phyloP scores from a whole-genome alignment of 1,140 invertebrate genomes.

The Drusus annulatus region DNA sequence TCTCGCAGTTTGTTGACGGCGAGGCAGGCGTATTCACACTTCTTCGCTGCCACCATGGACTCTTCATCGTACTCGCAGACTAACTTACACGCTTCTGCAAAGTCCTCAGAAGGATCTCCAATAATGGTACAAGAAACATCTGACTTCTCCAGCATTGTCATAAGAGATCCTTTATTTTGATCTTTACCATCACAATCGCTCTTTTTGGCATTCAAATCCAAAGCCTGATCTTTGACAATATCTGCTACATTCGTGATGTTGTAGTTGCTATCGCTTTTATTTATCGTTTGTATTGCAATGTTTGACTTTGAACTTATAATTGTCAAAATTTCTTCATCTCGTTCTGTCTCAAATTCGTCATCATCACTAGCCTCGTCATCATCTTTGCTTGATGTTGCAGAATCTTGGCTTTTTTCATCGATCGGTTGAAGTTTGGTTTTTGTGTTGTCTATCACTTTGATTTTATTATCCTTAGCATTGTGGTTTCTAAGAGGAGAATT shows the following conservation, averaged over 20 bases:
- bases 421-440: neutral
- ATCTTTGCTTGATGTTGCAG: too few species aligned
- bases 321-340: neutral
- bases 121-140: slow-evolving; percentile 23
- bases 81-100: slow-evolving; percentile 29
- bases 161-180: neutral
- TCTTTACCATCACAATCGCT: neutral
- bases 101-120: slow-evolving; percentile 32
- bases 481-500: too few species aligned
- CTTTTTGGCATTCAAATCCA: neutral
- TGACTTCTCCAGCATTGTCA: slow-evolving; percentile 18
- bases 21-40: slow-evolving; percentile 29
- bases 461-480: neutral
- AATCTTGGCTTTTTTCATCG: neutral
- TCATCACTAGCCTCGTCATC: neutral
- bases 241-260: neutral
- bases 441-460: neutral
- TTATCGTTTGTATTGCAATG: neutral
- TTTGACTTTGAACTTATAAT: neutral
- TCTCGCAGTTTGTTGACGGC: slow-evolving; percentile 26
- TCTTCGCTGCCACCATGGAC: slow-evolving; percentile 1
- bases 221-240: neutral
- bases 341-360: neutral
- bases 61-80: slow-evolving; percentile 28
- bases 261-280: neutral